These are phyloP conservation scores for Paramacrobiotus metropolitanus DNA, from an alignment of 1,140 invertebrate species.

Conservation along the genomic window DNA sequence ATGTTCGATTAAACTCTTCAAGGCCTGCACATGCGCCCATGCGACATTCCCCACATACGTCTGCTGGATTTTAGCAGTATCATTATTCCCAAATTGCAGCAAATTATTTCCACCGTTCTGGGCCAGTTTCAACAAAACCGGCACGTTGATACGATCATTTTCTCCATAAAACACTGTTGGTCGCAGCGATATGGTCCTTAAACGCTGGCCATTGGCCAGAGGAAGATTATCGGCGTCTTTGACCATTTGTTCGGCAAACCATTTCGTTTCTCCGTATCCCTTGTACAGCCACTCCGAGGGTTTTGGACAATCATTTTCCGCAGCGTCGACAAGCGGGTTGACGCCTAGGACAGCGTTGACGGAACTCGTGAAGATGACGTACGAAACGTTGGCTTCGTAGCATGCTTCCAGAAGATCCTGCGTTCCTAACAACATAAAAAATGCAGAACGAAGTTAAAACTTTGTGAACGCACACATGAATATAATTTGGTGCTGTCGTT, in stretches of 20 bases:
- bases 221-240: not conserved
- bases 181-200: not conserved
- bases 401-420: not conserved
- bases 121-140: not conserved
- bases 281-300: not conserved
- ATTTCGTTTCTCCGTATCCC: not conserved
- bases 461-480: no score
- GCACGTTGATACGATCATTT: not conserved
- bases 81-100: not conserved
- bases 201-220: not conserved
- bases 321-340: not conserved
- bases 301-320: not conserved
- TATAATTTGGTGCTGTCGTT: no score
- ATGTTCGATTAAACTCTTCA: not conserved
- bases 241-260: slow-evolving; percentile 3
- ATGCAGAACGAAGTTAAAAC: no score
- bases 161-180: not conserved
- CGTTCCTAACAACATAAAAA: not conserved
- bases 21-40: not conserved
- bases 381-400: not conserved
- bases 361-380: not conserved
- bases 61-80: not conserved
- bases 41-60: slow-evolving; percentile 4
- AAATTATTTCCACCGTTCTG: not conserved
- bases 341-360: not conserved